Evolutionary conservation across 2,113 vertebrate species (phyloP).

Genomic region (Telmatochromis brichardi): DNA sequence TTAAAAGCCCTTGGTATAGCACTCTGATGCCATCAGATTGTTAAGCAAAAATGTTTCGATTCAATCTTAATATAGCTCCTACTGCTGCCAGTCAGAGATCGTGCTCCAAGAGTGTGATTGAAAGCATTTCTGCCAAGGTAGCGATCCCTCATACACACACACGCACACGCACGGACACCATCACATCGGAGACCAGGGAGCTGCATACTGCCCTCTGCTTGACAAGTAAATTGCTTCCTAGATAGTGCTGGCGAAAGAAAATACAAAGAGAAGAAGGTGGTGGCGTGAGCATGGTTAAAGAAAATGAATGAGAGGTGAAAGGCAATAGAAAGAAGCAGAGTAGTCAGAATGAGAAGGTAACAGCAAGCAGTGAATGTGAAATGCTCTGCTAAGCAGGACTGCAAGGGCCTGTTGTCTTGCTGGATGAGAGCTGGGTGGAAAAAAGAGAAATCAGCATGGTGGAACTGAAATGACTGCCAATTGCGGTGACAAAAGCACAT

Average conservation of each 20-base stretch:
- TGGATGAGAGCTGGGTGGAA: slow-evolving; percentile 57
- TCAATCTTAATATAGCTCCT: slow-evolving; percentile 10
- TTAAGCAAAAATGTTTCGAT: not conserved
- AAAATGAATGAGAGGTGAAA: slow-evolving; percentile 45
- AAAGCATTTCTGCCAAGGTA: slow-evolving; percentile 30
- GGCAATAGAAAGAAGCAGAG: slow-evolving; percentile 15
- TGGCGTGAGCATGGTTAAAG: slow-evolving; percentile 8
- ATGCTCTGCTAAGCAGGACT: slow-evolving; percentile 15
- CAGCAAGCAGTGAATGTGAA: slow-evolving; percentile 36
- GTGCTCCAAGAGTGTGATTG: not conserved
- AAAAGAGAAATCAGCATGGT: not conserved
- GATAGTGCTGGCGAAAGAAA: slow-evolving; percentile 24
- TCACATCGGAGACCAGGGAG: slow-evolving; percentile 14
- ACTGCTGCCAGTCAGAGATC: slow-evolving; percentile 22
- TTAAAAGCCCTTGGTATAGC: not conserved
- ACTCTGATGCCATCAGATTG: not conserved
- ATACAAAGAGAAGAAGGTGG: not conserved
- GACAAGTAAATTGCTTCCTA: slow-evolving; percentile 67
- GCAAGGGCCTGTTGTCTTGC: not conserved
- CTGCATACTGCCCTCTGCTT: slow-evolving; percentile 13
- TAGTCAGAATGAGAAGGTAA: slow-evolving; percentile 17
- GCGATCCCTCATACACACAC: not conserved
- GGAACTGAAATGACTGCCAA: not conserved
- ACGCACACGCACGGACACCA: not conserved
- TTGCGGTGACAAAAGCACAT: not conserved